Evolutionary conservation across 2,797 vertebrate species (phyloP).

Genomic region (Gadopsis bispinosus): DNA sequence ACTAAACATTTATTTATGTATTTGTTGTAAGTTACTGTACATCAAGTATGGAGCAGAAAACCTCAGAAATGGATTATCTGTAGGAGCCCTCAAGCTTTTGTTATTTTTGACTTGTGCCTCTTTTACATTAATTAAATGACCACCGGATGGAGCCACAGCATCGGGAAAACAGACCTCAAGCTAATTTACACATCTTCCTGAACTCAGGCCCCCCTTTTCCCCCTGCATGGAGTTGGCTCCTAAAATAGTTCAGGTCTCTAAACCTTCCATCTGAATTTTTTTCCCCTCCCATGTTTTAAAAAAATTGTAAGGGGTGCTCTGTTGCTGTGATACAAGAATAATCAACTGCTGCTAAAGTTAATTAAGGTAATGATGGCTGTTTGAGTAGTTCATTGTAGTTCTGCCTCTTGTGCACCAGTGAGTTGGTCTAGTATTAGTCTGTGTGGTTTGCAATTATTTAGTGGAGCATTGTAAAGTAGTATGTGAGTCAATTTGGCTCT

Average conservation of each 20-base stretch:
- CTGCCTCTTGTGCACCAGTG: constrained; percentile 16
- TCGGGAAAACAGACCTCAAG: constrained; percentile 8
- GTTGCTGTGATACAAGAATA: constrained; percentile 4
- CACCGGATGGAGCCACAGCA: constrained; percentile 55
- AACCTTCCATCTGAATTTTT: constrained; percentile 9
- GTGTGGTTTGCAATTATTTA: constrained; percentile 21
- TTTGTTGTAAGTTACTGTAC: not conserved
- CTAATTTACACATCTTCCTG: constrained; percentile 45
- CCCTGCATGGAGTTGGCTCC: not conserved
- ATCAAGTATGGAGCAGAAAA: not conserved
- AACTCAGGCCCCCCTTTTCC: not conserved
- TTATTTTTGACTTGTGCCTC: not conserved
- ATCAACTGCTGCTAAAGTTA: constrained; percentile 6
- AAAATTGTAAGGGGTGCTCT: not conserved
- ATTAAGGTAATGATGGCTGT: constrained; percentile 41
- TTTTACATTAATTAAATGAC: constrained; percentile 8
- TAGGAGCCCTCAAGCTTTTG: not conserved
- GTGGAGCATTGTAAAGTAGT: not conserved
- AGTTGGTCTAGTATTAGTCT: constrained; percentile 11
- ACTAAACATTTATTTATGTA: not conserved
- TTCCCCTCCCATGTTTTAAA: constrained; percentile 14
- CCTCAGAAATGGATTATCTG: not conserved
- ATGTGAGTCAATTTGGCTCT: not conserved
- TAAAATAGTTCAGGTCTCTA: constrained; percentile 25
- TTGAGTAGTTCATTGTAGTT: constrained; percentile 22